Percentiles rank a stretch among this genome's conserved stretches.
phyloP scores from a whole-genome alignment of 2,113 vertebrate species.

The Oxyura jamaicensis region DNA sequence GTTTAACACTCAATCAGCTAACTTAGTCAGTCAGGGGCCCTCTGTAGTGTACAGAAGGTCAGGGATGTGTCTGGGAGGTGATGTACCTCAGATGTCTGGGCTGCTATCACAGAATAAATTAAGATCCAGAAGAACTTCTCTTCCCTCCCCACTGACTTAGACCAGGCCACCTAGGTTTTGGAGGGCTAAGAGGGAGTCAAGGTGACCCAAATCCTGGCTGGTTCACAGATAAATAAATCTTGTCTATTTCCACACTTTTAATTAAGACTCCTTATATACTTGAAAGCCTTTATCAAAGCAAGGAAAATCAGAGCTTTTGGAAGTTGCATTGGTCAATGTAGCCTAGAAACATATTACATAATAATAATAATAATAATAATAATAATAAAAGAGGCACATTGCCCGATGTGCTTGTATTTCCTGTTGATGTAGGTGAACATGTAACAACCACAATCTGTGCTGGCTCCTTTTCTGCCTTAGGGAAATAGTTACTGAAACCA shows the following conservation, averaged over 20 bases:
- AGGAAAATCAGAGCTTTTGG: not conserved
- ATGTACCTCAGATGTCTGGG: too few relatives aligned
- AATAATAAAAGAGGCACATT: not conserved
- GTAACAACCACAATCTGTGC: not conserved
- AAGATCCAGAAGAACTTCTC: not conserved
- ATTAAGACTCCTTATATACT: not conserved
- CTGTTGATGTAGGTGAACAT: not conserved
- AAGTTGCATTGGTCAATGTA: not conserved
- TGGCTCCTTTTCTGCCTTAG: not conserved
- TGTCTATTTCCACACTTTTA: not conserved
- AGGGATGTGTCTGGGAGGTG: not conserved
- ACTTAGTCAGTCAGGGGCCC: not conserved
- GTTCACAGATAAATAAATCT: not conserved
- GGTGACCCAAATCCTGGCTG: rapidly evolving
- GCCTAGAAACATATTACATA: not conserved
- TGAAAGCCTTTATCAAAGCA: not conserved
- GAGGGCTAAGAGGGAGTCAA: not conserved
- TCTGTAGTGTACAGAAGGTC: not conserved
- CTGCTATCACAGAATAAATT: not conserved
- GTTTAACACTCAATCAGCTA: rapidly evolving
- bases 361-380: too few relatives aligned
- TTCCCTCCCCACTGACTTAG: not conserved
- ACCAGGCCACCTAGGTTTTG: not conserved
- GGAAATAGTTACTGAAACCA: not conserved
- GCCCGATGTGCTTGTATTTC: not conserved